Conservation (phyloP, 2,113 vertebrate species). For the Channa maculata region DNA sequence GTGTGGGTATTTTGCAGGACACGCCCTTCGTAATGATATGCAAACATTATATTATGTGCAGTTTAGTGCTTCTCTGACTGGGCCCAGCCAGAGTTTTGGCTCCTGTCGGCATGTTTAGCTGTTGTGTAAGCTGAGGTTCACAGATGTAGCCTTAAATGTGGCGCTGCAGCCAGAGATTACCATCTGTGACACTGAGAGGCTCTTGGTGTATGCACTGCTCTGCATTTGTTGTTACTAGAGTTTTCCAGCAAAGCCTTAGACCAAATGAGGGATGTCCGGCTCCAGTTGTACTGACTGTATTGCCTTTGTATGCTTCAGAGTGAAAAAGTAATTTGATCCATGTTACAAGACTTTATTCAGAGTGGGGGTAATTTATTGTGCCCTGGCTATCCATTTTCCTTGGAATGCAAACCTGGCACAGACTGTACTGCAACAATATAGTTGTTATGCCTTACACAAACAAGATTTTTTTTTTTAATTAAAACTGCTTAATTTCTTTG, state of each 20-base stretch:
- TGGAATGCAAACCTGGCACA: conserved; percentile 58
- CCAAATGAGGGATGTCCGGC: conserved; percentile 55
- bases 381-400: conserved; percentile 63
- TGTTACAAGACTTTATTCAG: conserved; percentile 65
- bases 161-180: conserved; percentile 61
- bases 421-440: conserved; percentile 45
- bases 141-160: conserved; percentile 68
- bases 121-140: conserved; percentile 64
- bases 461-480: conserved; percentile 22
- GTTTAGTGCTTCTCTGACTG: conserved; percentile 12
- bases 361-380: conserved; percentile 65
- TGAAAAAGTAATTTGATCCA: conserved; percentile 67
- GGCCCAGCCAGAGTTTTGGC: conserved; percentile 24
- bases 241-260: conserved; percentile 49
- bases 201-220: conserved; percentile 47
- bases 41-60: conserved; percentile 41
- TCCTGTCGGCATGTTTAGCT: conserved; percentile 42
- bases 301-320: conserved; percentile 47
- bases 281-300: conserved; percentile 37
- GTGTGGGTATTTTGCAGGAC: neutral
- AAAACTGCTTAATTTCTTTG: conserved; percentile 13
- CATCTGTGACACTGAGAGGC: conserved; percentile 59
- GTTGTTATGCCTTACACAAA: conserved; percentile 62
- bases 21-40: neutral
- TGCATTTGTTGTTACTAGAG: conserved; percentile 59